These are phyloP conservation scores for Distichodus sexfasciatus DNA, from an alignment of 2,797 vertebrate genomes.

Conservation along the genomic window DNA sequence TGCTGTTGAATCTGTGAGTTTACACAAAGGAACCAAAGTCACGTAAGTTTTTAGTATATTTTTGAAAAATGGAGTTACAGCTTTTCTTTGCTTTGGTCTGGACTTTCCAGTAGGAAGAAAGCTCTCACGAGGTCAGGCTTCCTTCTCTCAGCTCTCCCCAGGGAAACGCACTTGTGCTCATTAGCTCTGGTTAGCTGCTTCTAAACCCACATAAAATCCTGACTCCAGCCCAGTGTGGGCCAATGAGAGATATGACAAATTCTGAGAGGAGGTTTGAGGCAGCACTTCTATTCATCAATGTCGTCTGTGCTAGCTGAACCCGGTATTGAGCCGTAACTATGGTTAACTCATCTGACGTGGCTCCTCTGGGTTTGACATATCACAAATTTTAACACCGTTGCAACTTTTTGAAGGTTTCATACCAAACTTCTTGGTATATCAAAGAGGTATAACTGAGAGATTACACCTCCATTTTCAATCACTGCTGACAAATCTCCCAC, in stretches of 20 bases:
- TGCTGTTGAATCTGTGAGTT: too few relatives aligned
- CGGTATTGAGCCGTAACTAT: neutral
- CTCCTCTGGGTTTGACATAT: neutral
- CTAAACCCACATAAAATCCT: too few relatives aligned
- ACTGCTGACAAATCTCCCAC: too few relatives aligned
- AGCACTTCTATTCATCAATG: neutral
- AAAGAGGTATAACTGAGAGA: too few relatives aligned
- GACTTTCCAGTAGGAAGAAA: neutral
- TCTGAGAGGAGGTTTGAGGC: neutral
- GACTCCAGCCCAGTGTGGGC: neutral
- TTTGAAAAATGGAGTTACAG: neutral
- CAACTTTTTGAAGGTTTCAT: too few relatives aligned
- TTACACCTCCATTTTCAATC: too few relatives aligned
- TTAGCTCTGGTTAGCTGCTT: conserved; percentile 1
- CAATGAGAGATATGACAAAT: neutral
- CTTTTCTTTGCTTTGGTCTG: neutral
- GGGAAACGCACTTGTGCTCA: neutral
- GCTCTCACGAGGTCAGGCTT: neutral
- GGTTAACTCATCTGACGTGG: neutral
- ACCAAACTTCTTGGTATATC: too few relatives aligned
- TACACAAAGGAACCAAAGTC: too few relatives aligned
- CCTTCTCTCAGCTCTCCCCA: neutral
- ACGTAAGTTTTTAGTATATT: too few relatives aligned
- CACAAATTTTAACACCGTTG: too few relatives aligned
- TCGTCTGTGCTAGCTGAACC: neutral